phyloP scores from a whole-genome alignment of 2,888 invertebrate species.

The Pachymerium ferrugineum region DNA sequence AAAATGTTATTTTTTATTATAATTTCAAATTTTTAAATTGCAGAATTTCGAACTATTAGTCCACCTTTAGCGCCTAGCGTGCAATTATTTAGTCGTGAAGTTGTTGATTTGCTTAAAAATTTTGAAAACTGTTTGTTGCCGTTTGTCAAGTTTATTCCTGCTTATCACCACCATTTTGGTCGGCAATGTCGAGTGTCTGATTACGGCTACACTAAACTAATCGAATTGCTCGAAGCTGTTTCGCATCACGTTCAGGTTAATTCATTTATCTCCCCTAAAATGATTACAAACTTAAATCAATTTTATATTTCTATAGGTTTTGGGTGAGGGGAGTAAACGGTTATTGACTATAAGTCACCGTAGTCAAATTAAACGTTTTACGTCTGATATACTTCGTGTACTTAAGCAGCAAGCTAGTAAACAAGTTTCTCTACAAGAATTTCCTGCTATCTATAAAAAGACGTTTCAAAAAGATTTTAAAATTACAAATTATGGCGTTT shows the following conservation, averaged over 20 bases:
- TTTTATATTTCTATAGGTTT: conserved; percentile 56
- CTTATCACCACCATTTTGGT: conserved; percentile 94
- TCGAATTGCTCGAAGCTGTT: conserved; percentile 83
- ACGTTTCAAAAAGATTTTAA: conserved; percentile 58
- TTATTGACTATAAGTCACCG: conserved; percentile 81
- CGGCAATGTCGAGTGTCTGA: conserved; percentile 91
- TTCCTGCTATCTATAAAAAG: conserved; percentile 63
- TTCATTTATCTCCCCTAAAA: conserved; percentile 35
- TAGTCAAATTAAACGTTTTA: conserved; percentile 83
- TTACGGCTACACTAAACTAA: conserved; percentile 90
- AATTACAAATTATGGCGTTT: conserved; percentile 74
- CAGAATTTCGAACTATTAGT: conserved; percentile 42
- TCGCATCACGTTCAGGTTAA: conserved; percentile 74
- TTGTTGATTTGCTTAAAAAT: conserved; percentile 75
- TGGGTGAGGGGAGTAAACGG: conserved; percentile 82
- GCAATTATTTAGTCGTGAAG: conserved; percentile 75
- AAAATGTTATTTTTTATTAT: background rate
- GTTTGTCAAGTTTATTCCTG: conserved; percentile 80
- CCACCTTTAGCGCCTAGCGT: conserved; percentile 61
- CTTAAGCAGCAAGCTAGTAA: conserved; percentile 76
- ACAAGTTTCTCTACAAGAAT: conserved; percentile 60
- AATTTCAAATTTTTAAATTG: background rate
- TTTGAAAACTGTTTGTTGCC: conserved; percentile 75
- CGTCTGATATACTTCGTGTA: conserved; percentile 78
- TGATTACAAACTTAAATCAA: background rate